phyloP scores from a whole-genome alignment of 1,140 invertebrate genomes.

The Drosophila kikkawai region DNA sequence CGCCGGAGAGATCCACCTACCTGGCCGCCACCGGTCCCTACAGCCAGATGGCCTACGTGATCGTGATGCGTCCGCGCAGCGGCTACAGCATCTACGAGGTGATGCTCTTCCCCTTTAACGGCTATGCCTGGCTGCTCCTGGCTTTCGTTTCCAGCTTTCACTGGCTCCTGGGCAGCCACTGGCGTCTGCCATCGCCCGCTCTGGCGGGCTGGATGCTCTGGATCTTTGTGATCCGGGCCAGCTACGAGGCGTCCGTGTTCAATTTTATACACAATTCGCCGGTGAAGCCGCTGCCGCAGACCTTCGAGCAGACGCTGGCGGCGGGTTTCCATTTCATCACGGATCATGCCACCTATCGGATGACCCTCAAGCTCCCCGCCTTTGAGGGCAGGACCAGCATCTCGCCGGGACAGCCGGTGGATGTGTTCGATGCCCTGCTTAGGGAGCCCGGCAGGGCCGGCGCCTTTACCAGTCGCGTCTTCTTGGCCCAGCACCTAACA shows the following conservation, averaged over 20 bases:
- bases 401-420: conserved; percentile 46
- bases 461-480: conserved; percentile 42
- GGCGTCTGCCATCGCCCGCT: conserved; percentile 4
- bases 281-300: conserved; percentile 50
- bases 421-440: conserved; percentile 55
- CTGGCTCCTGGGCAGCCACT: neutral
- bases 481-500: conserved; percentile 41
- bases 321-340: conserved; percentile 43
- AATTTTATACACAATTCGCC: conserved; percentile 66
- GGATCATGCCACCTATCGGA: conserved; percentile 61
- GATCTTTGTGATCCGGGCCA: conserved; percentile 42
- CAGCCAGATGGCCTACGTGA: conserved; percentile 52
- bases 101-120: conserved; percentile 60
- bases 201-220: conserved; percentile 40
- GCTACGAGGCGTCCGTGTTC: conserved; percentile 66
- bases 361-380: conserved; percentile 39
- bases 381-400: conserved; percentile 10
- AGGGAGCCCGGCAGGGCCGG: conserved; percentile 10
- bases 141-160: neutral
- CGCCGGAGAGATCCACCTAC: conserved; percentile 33
- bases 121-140: conserved; percentile 48
- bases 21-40: conserved; percentile 49
- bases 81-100: conserved; percentile 61
- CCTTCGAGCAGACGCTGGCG: conserved; percentile 30
- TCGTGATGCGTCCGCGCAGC: conserved; percentile 31